Percentiles rank a stretch among this genome's conserved stretches.
phyloP scores from a whole-genome alignment of 2,888 invertebrate species.

The Phrixothrix hirtus region DNA sequence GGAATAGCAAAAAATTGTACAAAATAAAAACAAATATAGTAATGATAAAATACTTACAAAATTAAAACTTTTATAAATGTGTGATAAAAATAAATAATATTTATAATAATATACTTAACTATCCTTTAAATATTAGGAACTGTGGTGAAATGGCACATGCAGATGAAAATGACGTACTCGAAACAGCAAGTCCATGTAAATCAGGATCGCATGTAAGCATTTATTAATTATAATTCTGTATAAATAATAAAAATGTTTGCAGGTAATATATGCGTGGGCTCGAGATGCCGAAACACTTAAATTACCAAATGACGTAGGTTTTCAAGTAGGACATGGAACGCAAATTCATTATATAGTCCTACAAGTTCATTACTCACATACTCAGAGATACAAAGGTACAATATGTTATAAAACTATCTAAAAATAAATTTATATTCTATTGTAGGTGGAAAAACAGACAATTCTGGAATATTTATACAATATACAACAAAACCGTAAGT shows the following conservation, averaged over 20 bases:
- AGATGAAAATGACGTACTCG: constrained; percentile 54
- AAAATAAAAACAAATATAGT: too few relatives aligned
- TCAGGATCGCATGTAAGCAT: constrained; percentile 68
- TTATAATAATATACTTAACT: too few relatives aligned
- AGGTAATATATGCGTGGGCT: constrained; percentile 95
- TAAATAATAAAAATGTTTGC: constrained; percentile 32
- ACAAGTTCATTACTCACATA: constrained; percentile 67
- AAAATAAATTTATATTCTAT: constrained; percentile 23
- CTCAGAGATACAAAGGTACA: constrained; percentile 34
- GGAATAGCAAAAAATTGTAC: too few relatives aligned
- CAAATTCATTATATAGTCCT: constrained; percentile 87
- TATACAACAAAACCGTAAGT: constrained; percentile 75
- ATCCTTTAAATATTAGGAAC: constrained; percentile 68
- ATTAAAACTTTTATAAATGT: too few relatives aligned
- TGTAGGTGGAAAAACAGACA: constrained; percentile 77
- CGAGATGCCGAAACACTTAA: constrained; percentile 82
- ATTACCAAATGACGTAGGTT: constrained; percentile 87
- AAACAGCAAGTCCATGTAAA: constrained; percentile 74
- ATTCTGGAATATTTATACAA: constrained; percentile 80
- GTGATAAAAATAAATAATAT: too few relatives aligned
- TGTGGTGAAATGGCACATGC: constrained; percentile 88
- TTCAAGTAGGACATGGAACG: constrained; percentile 84
- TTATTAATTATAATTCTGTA: not conserved
- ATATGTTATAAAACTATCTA: not conserved
- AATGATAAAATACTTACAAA: too few relatives aligned